Evolutionary conservation across 2,113 vertebrate genomes (phyloP), one percentile per base, ranked within the genome.

Genomic region (Nansenia antarctica): DNA sequence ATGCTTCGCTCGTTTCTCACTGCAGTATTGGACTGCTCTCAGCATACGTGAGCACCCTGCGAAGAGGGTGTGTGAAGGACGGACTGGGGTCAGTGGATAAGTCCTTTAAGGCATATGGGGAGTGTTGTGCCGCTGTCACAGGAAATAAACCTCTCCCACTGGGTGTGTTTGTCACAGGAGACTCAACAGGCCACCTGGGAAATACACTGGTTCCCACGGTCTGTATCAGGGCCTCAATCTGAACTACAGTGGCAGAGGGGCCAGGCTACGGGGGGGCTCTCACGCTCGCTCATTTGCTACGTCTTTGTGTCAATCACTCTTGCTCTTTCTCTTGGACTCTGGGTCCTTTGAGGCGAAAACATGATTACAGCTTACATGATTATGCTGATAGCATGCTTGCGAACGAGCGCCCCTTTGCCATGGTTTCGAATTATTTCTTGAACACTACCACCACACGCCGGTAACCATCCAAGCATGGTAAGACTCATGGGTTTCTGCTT

Each of bases 151-250:
- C 65, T 74, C 80, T 79, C 80, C 74, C 74, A 47, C 73, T 76
- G 42, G 65, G 60, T 70, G 31, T 70, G 63, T 81, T 84, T 74
- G 77, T 84, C 69, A 75, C 67, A 54, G 31, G 82, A 84, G 76
- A 79, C 79, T 73, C 81, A 71, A 72, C 72, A 72, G 68, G 76
- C 78, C 77, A 63, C 80, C 62, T 76, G 79, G 84, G 79, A 88
- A 78, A 9, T 77, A 74, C 18, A 20, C 37, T 49, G 62, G 62
- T 91, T 92, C 84, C 85, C 87, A 88, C 83, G 75, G 58, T 49
- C 37, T 52, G 55, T 74, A 78, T 86, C 85, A 57, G 62, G 68
- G 20, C 68, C 74, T 61, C 66, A 58, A 83, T 82, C 80, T 70
- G 60, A 60, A 32, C 71, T 70, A 68, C 69, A 67, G 62, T 76